Evolutionary conservation across 2,113 vertebrate genomes (phyloP).

Genomic region (Chaetura pelagica): DNA sequence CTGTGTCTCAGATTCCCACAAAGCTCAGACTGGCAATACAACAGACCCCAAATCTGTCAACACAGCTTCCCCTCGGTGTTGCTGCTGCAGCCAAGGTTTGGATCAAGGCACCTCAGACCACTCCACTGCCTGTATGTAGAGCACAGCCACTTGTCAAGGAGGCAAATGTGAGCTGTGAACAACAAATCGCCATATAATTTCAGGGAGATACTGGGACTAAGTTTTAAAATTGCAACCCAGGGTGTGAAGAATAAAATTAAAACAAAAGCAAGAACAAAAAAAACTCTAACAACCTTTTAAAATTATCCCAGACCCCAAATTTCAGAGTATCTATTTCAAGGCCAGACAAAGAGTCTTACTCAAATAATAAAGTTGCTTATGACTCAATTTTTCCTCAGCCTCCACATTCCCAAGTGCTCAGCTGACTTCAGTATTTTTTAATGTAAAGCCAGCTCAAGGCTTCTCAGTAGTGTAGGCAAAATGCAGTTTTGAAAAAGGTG

Average conservation of each 20-base stretch:
- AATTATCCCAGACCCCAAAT: background rate
- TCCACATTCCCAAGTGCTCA: background rate
- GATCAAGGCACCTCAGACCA: background rate
- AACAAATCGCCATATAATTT: background rate
- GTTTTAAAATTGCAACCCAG: background rate
- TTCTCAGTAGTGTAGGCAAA: background rate
- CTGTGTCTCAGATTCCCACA: background rate
- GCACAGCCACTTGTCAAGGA: background rate
- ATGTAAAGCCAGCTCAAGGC: background rate
- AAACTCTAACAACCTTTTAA: background rate
- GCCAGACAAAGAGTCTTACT: background rate
- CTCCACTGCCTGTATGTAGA: fast-evolving
- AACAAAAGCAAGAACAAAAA: background rate
- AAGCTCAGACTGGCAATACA: background rate
- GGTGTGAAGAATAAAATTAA: background rate
- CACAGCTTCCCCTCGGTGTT: background rate
- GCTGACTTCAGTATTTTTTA: background rate
- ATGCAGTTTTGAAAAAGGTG: background rate
- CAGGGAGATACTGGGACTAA: background rate
- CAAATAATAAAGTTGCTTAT: background rate
- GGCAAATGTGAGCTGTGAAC: background rate
- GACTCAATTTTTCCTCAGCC: background rate
- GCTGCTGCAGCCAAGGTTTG: background rate
- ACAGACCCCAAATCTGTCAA: background rate
- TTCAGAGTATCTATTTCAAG: background rate